Evolutionary conservation across 2,797 vertebrate species (phyloP), one percentile per base, ranked within the genome.

Genomic region (Arctocebus calabarensis): DNA sequence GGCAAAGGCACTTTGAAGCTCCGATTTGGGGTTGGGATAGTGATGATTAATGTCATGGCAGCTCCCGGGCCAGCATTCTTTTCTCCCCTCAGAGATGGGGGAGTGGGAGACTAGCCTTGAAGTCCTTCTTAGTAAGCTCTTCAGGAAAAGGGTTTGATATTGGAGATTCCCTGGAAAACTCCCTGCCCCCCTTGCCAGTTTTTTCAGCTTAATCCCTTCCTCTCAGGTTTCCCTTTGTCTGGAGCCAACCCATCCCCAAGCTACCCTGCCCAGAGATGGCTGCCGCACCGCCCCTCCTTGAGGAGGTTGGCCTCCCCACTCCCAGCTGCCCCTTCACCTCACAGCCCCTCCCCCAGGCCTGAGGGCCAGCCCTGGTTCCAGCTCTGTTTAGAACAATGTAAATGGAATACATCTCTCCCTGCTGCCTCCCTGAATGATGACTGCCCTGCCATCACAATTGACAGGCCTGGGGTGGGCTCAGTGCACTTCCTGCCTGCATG

Each of bases 191-290:
- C 91, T 78, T 90, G 22, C 91, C 84, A 96, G 91, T 96, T 95
- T 86, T 52, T 57, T 83, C 94, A 92, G 92, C 45, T 75, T 97
- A 98, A 98, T 97, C 91, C 88, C 77, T 92, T 87, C 70, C 86
- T 96, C 97, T 97, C 95, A 89, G 75, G 91, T 96, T 97, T 97
- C 97, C 73, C 90, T 98, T 94, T 97, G 97, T 97, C 94, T 97
- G 95, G 77, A 94, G 84, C 79, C 83, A 88, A 84, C 74, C 84
- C 52, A 77, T 94, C 71, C 73, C 94, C 61, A 77, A 62, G 62
- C 45, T 61, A 57, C 71, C 5, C 8, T 43, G 48, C 85, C 52
- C 62, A 59, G 66, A 88, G 27, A 48, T 61, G 73, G n/a, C 77
- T 94, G 84, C 48, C 34, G 13, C 22, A 61, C 48, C 37, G 12